Evolutionary conservation across 1,140 invertebrate genomes (phyloP).

Genomic region (Helicoverpa zea): DNA sequence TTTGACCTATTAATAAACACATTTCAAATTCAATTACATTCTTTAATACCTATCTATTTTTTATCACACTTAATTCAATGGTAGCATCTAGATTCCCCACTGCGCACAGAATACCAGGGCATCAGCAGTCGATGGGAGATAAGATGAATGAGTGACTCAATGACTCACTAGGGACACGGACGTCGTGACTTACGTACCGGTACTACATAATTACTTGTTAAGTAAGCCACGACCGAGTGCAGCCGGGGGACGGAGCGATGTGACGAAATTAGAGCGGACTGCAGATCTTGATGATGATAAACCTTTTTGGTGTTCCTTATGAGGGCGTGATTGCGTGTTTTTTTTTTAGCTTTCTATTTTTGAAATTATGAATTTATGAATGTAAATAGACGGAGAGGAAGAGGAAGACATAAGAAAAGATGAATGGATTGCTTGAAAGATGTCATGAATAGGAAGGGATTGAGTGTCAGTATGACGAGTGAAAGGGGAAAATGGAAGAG

Average conservation of each 20-base stretch:
- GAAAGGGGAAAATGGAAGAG: too few species aligned
- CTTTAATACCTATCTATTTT: not conserved
- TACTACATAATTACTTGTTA: conserved; percentile 35
- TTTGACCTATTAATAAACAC: too few species aligned
- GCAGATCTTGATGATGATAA: conserved; percentile 16
- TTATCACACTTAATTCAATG: not conserved
- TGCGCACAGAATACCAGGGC: conserved; percentile 5
- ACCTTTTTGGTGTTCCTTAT: conserved; percentile 15
- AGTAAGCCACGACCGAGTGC: conserved; percentile 39
- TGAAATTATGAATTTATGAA: not conserved
- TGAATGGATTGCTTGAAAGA: too few species aligned
- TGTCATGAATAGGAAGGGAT: too few species aligned
- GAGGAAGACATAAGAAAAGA: too few species aligned
- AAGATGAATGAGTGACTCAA: conserved; percentile 18
- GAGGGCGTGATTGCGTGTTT: not conserved
- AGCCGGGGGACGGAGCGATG: not conserved
- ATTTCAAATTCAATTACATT: not conserved
- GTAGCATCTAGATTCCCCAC: not conserved
- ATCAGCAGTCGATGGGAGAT: conserved; percentile 2
- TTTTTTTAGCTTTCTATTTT: conserved; percentile 10
- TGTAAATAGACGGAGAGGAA: too few species aligned
- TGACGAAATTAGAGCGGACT: conserved; percentile 36
- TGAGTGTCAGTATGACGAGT: too few species aligned
- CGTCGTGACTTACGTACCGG: conserved; percentile 11
- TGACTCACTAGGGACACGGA: not conserved